Percentiles rank a stretch among this genome's conserved stretches.
Conservation (phyloP, 2,113 vertebrate species). For the Tangachromis dhanisi region DNA sequence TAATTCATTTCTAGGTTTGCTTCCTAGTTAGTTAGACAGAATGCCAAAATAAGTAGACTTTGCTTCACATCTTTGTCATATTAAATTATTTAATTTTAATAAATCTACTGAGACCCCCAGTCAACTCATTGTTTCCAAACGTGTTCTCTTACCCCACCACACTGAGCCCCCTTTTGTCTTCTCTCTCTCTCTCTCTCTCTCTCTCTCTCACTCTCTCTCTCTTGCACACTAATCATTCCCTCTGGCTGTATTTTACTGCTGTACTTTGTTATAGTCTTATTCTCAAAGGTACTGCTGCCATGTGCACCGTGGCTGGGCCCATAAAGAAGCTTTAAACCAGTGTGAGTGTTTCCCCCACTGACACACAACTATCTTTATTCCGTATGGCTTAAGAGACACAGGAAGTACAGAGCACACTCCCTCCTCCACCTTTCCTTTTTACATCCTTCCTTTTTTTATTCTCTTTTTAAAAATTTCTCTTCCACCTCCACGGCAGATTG, state of each 20-base stretch:
- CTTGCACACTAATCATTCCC: conserved; percentile 29
- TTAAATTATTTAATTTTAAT: conserved; percentile 3
- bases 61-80: neutral
- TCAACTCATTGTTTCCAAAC: neutral
- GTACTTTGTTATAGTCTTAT: conserved; percentile 49
- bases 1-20: neutral
- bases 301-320: neutral
- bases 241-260: conserved; percentile 39
- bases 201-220: neutral
- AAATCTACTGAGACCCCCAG: neutral
- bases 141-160: neutral
- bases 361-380: neutral
- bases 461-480: neutral
- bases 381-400: neutral
- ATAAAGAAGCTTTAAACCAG: conserved; percentile 31
- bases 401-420: neutral
- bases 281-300: conserved; percentile 13
- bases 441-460: neutral
- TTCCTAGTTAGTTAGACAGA: neutral
- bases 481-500: neutral
- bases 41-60: neutral
- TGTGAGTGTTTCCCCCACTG: neutral
- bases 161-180: neutral
- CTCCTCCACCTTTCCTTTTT: neutral
- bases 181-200: neutral